Evolutionary conservation across 2,113 vertebrate species (phyloP), one percentile per base, ranked within the genome.

Genomic region (Burhinus oedicnemus): DNA sequence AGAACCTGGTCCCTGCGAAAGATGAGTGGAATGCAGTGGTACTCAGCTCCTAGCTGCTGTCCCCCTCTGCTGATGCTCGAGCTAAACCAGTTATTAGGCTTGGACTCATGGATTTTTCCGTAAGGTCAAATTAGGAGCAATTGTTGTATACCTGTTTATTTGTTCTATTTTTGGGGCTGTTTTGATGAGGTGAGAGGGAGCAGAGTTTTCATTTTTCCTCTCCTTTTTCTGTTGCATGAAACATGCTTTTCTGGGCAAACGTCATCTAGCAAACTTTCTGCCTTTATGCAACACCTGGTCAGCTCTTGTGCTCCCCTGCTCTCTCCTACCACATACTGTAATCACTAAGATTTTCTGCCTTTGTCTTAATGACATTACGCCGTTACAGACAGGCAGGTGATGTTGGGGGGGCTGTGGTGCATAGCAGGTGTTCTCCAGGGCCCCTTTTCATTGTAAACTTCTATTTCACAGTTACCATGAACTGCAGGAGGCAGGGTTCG

Each of bases 1-100:
- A 87, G 65, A 95, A 87, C 16, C 14, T 13, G 18, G 64, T 11
- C 25, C 20, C 34, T 6, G 3, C 0, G 1, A 49, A 87, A 77
- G 45, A 29, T 0, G 1, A 82, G 34, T 6, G 20, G 38, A 62
- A 79, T 0, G 1, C 32, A 42, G 47, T 2, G 1, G 76, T 11
- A 34, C 38, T 49, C 1, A 1, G 40, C 52, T 89, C 29, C 60
- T 23, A n/a, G 70, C 21, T 81, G 79, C 58, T 65, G 27, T 47
- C 22, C 8, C 34, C 34, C 49, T 86, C n/a, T 21, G 7, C 20
- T 17, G 47, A 62, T 71, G 61, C 42, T 68, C 0, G 0, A 3
- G 25, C 27, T 54, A 83, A 87, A 10, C n/a, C 45, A 75, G 23
- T 32, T 70, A 22, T 29, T 11, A 81, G 49, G 32, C 64, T 64